Percentiles rank a stretch among this genome's conserved stretches.
phyloP scores from a whole-genome alignment of 2,888 invertebrate species.

The Macrophya alboannulata region DNA sequence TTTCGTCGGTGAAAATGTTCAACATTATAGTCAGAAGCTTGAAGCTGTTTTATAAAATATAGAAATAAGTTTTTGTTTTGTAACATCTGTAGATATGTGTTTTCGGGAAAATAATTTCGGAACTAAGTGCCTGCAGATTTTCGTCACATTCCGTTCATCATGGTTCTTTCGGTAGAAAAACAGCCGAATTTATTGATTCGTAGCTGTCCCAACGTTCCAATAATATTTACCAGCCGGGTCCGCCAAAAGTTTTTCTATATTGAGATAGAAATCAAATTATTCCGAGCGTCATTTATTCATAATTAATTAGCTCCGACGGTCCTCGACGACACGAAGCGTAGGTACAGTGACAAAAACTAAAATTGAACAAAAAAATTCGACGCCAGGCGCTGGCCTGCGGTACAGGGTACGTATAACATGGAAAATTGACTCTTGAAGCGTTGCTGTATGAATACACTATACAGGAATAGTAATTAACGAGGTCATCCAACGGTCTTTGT shows the following conservation, averaged over 20 bases:
- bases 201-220: neutral
- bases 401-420: neutral
- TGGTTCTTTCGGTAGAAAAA: neutral
- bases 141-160: neutral
- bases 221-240: neutral
- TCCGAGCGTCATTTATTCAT: constrained; percentile 1
- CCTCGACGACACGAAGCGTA: neutral
- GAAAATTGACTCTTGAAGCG: constrained; percentile 14
- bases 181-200: neutral
- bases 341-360: constrained; percentile 1
- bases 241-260: neutral
- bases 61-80: neutral
- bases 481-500: neutral
- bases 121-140: neutral
- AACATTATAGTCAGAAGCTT: neutral
- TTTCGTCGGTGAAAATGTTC: neutral
- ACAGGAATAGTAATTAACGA: constrained; percentile 27
- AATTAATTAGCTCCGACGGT: constrained; percentile 2
- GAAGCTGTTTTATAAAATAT: neutral
- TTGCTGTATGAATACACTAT: neutral
- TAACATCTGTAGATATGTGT: neutral
- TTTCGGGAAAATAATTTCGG: neutral
- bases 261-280: constrained; percentile 25
- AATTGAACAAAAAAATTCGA: neutral
- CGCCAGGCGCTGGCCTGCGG: neutral